phyloP scores from a whole-genome alignment of 1,140 invertebrate genomes.

The Batillaria attramentaria region DNA sequence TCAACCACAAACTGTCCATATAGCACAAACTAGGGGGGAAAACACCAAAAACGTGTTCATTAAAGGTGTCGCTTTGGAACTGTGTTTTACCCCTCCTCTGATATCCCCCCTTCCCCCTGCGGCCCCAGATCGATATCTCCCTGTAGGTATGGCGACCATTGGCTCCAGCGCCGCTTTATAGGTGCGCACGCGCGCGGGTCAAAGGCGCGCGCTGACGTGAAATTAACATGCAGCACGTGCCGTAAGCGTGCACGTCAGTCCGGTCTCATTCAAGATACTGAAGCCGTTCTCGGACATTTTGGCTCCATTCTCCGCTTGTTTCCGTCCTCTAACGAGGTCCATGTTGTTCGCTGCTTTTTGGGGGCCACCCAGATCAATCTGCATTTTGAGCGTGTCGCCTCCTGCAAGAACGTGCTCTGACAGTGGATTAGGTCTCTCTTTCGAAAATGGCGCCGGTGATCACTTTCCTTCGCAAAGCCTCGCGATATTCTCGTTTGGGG shows the following conservation, averaged over 20 bases:
- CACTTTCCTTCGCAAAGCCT: too few species aligned
- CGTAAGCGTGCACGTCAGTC: background rate
- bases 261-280: slow-evolving; percentile 19
- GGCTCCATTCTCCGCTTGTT: slow-evolving; percentile 8
- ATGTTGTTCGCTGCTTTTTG: slow-evolving; percentile 26
- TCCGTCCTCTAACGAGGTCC: slow-evolving; percentile 23
- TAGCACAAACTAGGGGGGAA: too few species aligned
- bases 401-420: too few species aligned
- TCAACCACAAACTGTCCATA: too few species aligned
- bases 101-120: too few species aligned
- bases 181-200: background rate
- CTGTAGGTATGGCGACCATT: slow-evolving; percentile 10
- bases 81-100: too few species aligned
- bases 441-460: too few species aligned
- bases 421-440: too few species aligned
- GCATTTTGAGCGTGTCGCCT: slow-evolving; percentile 32
- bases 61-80: too few species aligned
- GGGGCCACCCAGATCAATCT: slow-evolving; percentile 13
- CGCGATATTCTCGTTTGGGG: too few species aligned
- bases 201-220: slow-evolving; percentile 20
- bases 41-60: too few species aligned
- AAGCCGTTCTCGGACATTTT: slow-evolving; percentile 25
- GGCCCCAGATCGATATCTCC: background rate
- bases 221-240: slow-evolving; percentile 34
- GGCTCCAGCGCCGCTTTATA: background rate